phyloP scores from a whole-genome alignment of 23 tunicate genomes.

The Oikopleura dioica region DNA sequence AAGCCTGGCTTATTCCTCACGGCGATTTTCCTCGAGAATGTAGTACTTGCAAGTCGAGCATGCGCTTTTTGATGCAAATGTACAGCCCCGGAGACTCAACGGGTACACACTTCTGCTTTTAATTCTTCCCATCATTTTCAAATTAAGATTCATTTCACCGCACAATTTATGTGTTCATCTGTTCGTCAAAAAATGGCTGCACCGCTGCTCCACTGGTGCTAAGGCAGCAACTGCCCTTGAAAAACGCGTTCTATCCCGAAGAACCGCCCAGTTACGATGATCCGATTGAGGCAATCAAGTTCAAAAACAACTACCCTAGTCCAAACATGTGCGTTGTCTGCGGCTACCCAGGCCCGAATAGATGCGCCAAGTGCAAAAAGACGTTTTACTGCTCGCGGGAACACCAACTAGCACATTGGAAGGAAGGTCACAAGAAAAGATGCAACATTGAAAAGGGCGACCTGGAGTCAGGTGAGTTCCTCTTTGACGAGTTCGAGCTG shows the following conservation, averaged over 20 bases:
- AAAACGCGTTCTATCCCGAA: not conserved
- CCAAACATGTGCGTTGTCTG: not conserved
- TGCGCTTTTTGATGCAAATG: not conserved
- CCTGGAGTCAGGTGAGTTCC: not conserved
- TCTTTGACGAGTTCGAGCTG: not conserved
- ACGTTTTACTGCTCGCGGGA: not conserved
- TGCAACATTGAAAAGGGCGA: not conserved
- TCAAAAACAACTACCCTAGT: not conserved
- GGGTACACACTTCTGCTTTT: too few species aligned
- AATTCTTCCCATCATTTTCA: too few species aligned
- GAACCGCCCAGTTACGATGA: not conserved
- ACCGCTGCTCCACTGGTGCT: not conserved
- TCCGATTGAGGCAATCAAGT: not conserved
- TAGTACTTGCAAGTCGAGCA: not conserved
- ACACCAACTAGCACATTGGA: not conserved
- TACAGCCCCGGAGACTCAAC: not conserved
- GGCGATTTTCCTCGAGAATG: not conserved
- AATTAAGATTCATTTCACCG: not conserved
- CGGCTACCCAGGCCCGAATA: not conserved
- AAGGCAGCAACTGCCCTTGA: not conserved
- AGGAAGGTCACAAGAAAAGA: not conserved
- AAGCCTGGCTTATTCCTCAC: not conserved
- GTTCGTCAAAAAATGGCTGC: not conserved
- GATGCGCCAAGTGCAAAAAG: not conserved
- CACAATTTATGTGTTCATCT: not conserved